Conservation (phyloP, 2,888 invertebrate genomes). For the Drosophila rubida region DNA sequence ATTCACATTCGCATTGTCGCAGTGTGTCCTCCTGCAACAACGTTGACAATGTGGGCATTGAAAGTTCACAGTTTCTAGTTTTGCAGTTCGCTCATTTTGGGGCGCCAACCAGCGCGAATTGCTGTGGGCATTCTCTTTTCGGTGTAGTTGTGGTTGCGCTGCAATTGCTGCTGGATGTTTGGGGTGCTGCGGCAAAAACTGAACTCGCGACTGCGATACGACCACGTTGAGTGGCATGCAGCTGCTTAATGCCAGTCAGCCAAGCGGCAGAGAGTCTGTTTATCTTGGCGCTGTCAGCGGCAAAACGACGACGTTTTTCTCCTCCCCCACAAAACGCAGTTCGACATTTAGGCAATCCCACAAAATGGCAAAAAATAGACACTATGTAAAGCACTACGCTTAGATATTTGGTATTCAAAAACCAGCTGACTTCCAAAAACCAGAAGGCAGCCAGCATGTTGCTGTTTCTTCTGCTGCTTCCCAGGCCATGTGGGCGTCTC, state of each 20-base stretch:
- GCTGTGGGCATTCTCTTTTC: conserved; percentile 21
- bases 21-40: conserved; percentile 29
- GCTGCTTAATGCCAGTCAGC: conserved; percentile 61
- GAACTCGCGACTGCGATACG: conserved; percentile 32
- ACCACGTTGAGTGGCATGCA: conserved; percentile 54
- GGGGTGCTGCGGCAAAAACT: conserved; percentile 35
- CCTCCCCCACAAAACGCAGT: conserved; percentile 31
- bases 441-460: conserved; percentile 5
- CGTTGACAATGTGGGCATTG: conserved; percentile 30
- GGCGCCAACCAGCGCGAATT: conserved; percentile 27
- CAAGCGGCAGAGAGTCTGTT: conserved; percentile 68
- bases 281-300: conserved; percentile 64
- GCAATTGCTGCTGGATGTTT: conserved; percentile 27
- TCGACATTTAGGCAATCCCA: conserved; percentile 64
- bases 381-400: conserved; percentile 14
- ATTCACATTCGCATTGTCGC: conserved; percentile 36
- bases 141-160: conserved; percentile 23
- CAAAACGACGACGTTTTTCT: conserved; percentile 19
- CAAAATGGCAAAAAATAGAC: conserved; percentile 19
- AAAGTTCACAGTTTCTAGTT: conserved; percentile 37
- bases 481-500: conserved; percentile 40
- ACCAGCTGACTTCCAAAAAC: conserved; percentile 34
- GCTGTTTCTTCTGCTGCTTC: conserved; percentile 33
- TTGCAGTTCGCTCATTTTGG: not conserved
- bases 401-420: conserved; percentile 64